Base-by-base conservation (phyloP, 64 coral and sea anemone genomes). In the Astreopora myriophthalma region DNA sequence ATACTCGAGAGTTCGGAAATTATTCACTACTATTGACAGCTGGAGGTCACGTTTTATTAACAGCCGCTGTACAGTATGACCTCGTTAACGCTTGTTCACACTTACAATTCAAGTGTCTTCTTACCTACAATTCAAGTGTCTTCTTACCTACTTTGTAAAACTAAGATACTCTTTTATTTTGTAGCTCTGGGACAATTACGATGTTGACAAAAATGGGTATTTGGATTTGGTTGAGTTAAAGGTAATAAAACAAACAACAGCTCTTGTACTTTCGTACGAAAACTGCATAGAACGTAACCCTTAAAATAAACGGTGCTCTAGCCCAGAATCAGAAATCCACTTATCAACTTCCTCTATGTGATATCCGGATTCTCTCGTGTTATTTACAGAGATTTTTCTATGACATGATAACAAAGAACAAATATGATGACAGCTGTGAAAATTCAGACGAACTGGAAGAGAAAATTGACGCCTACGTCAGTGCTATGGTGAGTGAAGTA, bases 101-200 rank as follows among this genome's bases (percentile, higher is more conserved):
- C n/a, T n/a, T n/a, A n/a, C n/a, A n/a, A n/a, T n/a, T n/a, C n/a
- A n/a, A n/a, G n/a, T n/a, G n/a, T n/a, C n/a, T n/a, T n/a, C n/a
- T n/a, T n/a, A n/a, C n/a, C n/a, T n/a, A n/a, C n/a, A n/a, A n/a
- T n/a, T n/a, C n/a, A n/a, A n/a, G n/a, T n/a, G n/a, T n/a, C n/a
- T n/a, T n/a, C n/a, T n/a, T n/a, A n/a, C n/a, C n/a, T n/a, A n/a
- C n/a, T n/a, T n/a, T n/a, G n/a, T n/a, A n/a, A n/a, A n/a, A n/a
- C n/a, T n/a, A n/a, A n/a, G n/a, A n/a, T n/a, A 44, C 11, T 36
- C 13, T 34, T 62, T 46, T 13, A 24, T 32, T 78, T 80, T 31
- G 38, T 33, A 91, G 89, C 64, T 91, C 36, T 91, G 89, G 89
- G 65, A 68, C 32, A 10, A 91, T 23, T 91, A 91, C 33, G 89